Percentiles rank a stretch among this genome's conserved stretches.
phyloP scores from a whole-genome alignment of 2,888 invertebrate genomes.

The Ennomos quercinarius region DNA sequence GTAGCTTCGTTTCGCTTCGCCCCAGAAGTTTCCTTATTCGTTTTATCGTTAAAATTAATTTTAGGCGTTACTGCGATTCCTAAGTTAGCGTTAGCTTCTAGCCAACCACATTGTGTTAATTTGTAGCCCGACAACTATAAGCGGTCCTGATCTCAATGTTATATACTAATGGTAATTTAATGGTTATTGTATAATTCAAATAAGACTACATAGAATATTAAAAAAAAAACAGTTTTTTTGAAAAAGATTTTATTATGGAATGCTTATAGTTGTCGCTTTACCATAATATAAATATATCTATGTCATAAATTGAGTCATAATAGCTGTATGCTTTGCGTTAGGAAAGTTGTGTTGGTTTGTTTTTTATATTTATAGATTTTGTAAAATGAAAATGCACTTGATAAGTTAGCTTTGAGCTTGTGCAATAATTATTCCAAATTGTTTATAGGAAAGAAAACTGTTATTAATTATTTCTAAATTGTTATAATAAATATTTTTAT shows the following conservation, averaged over 20 bases:
- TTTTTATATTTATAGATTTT: slow-evolving; percentile 70
- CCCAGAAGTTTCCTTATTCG: slow-evolving; percentile 12
- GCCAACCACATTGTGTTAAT: slow-evolving; percentile 43
- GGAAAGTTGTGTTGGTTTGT: slow-evolving; percentile 79
- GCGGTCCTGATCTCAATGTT: slow-evolving; percentile 46
- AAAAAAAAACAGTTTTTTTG: slow-evolving; percentile 34
- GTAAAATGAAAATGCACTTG: slow-evolving; percentile 74
- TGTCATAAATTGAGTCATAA: slow-evolving; percentile 66
- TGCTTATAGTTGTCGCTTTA: slow-evolving; percentile 43
- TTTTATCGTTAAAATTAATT: slow-evolving; percentile 27
- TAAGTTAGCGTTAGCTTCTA: slow-evolving; percentile 34
- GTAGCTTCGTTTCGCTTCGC: slow-evolving; percentile 21
- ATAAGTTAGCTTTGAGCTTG: slow-evolving; percentile 81
- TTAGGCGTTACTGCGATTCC: slow-evolving; percentile 30
- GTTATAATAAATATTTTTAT: slow-evolving; percentile 81
- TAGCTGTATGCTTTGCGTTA: slow-evolving; percentile 60
- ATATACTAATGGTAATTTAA: slow-evolving; percentile 37
- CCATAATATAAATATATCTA: slow-evolving; percentile 51
- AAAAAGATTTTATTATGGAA: slow-evolving; percentile 37
- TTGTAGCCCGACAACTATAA: slow-evolving; percentile 54
- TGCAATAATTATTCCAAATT: slow-evolving; percentile 84
- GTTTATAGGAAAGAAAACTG: slow-evolving; percentile 64
- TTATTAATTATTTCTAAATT: slow-evolving; percentile 82
- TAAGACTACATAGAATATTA: slow-evolving; percentile 38
- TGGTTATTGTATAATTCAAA: slow-evolving; percentile 34